These are phyloP conservation scores for Sebastes nivosus DNA, from an alignment of 2,797 vertebrate species.

Conservation along the genomic window DNA sequence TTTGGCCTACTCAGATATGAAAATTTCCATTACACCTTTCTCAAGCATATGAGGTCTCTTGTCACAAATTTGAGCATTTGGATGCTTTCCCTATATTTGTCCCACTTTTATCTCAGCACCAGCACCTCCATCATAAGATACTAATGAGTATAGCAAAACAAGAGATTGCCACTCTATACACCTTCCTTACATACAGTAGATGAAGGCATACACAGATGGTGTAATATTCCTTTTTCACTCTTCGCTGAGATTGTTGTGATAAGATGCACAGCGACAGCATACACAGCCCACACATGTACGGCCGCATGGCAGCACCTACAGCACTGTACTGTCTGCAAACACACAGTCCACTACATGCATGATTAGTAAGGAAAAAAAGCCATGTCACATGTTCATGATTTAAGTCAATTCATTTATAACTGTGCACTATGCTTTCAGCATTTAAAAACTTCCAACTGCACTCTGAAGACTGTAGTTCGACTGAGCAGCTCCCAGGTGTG, in stretches of 20 bases:
- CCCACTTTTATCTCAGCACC: not conserved
- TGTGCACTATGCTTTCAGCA: not conserved
- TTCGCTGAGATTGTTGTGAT: conserved; percentile 51
- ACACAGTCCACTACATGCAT: not conserved
- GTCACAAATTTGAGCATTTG: not conserved
- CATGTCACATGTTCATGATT: not conserved
- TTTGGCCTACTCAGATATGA: too few relatives aligned
- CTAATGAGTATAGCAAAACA: not conserved
- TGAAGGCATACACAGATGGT: conserved; percentile 49
- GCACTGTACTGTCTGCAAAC: conserved; percentile 23
- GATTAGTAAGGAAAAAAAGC: not conserved
- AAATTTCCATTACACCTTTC: not conserved
- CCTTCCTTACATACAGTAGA: conserved; percentile 17
- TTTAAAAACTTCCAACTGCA: not conserved
- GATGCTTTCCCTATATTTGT: not conserved
- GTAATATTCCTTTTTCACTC: conserved; percentile 40
- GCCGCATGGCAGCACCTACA: conserved; percentile 49
- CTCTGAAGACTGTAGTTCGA: not conserved
- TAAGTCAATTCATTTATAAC: not conserved
- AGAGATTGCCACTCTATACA: not conserved
- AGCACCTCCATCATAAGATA: not conserved
- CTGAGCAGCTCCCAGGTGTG: not conserved
- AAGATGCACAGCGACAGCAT: conserved; percentile 54
- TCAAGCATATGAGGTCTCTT: not conserved
- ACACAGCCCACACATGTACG: conserved; percentile 32